These are phyloP conservation scores for Paramormyrops kingsleyae DNA, from an alignment of 2,113 vertebrate genomes.

Conservation along the genomic window DNA sequence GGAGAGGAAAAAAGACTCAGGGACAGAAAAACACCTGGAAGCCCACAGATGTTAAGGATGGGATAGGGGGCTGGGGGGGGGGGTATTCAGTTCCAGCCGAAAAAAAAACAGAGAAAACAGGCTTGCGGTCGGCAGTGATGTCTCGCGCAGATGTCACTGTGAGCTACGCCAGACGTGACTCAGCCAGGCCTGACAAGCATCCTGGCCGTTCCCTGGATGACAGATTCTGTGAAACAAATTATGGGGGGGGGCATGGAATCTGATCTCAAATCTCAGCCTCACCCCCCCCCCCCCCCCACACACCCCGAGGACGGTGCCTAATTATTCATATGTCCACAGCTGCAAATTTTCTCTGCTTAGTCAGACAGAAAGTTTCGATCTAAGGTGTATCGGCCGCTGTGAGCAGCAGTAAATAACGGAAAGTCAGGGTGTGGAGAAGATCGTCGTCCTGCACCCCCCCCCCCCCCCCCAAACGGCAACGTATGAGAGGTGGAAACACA, in stretches of 20 bases:
- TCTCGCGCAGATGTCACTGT: neutral
- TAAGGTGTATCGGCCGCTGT: neutral
- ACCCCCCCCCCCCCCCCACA: neutral
- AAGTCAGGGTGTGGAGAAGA: neutral
- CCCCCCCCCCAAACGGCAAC: neutral
- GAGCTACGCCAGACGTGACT: neutral
- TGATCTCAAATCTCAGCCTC: neutral
- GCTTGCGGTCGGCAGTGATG: neutral
- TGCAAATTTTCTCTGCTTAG: neutral
- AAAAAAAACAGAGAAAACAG: neutral
- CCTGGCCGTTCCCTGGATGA: neutral
- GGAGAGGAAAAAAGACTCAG: neutral
- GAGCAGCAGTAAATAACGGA: neutral
- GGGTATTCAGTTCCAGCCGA: neutral
- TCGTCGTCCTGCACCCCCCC: too few species aligned
- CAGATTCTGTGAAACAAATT: neutral
- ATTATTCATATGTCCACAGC: neutral
- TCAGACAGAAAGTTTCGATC: neutral
- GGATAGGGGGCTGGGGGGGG: neutral
- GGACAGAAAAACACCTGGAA: constrained; percentile 5
- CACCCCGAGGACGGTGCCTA: neutral
- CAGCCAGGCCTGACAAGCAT: neutral
- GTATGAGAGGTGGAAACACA: neutral
- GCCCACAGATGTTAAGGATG: neutral
- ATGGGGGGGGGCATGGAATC: neutral